Evolutionary conservation across 1,140 invertebrate species (phyloP).

Genomic region (Caenorhabditis briggsae): DNA sequence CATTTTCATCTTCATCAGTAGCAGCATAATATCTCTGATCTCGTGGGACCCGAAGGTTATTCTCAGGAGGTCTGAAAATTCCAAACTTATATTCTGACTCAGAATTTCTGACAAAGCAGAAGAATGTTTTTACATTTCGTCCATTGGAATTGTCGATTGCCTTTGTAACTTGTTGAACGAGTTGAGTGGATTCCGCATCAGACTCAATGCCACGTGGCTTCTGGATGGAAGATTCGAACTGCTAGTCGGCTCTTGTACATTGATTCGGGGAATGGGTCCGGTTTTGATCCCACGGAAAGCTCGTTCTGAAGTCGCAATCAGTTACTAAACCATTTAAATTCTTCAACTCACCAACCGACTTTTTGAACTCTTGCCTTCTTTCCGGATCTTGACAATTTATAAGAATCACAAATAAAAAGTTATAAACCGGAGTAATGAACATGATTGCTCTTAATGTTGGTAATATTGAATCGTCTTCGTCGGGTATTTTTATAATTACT

Average conservation of each 20-base stretch:
- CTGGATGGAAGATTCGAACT: background rate
- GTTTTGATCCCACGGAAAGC: slow-evolving; percentile 1
- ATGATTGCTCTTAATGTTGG: background rate
- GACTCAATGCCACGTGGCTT: background rate
- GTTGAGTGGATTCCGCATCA: background rate
- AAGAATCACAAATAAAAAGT: background rate
- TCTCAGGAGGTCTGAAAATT: slow-evolving; percentile 1
- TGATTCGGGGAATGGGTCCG: background rate
- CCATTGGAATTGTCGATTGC: background rate
- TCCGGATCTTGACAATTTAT: slow-evolving; percentile 34
- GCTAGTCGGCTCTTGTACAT: background rate
- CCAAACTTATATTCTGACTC: background rate
- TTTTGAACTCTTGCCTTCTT: slow-evolving; percentile 12
- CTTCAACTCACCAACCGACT: background rate
- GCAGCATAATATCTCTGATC: background rate
- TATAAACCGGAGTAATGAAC: slow-evolving; percentile 1
- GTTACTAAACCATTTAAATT: background rate
- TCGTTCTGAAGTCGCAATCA: background rate
- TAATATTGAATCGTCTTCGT: background rate
- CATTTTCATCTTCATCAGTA: background rate
- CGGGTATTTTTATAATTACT: background rate
- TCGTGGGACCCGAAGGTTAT: background rate
- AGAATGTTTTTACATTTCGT: background rate
- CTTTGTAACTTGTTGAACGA: slow-evolving; percentile 26
- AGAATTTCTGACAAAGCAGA: background rate